Conservation (phyloP, 2,113 vertebrate genomes). For the Litocranius walleri region DNA sequence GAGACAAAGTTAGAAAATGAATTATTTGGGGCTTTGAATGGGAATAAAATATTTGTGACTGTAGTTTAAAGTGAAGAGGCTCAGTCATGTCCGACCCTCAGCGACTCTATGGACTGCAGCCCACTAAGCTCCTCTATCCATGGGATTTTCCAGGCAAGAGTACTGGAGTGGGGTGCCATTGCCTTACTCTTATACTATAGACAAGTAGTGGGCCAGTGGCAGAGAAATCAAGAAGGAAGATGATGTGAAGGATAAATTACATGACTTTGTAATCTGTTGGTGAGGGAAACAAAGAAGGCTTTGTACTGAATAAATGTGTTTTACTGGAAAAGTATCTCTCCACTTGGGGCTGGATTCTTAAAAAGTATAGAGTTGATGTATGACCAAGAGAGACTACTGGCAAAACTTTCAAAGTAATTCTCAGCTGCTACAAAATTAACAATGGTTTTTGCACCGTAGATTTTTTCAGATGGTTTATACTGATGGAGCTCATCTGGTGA, state of each 20-base stretch:
- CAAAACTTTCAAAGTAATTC: background rate
- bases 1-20: background rate
- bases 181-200: background rate
- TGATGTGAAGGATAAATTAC: background rate
- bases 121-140: too few relatives aligned
- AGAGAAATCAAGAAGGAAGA: background rate
- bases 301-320: background rate
- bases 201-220: background rate
- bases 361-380: background rate
- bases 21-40: fast-evolving
- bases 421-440: background rate
- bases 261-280: background rate
- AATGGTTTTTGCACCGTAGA: background rate
- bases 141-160: too few relatives aligned
- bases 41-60: background rate
- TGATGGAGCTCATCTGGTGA: background rate
- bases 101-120: too few relatives aligned
- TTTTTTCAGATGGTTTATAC: background rate
- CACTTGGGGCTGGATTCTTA: background rate
- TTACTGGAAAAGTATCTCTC: background rate
- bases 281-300: background rate
- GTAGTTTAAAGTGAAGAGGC: background rate
- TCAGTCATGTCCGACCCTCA: too few relatives aligned
- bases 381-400: background rate
- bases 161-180: too few relatives aligned